A percentile compares a stretch with the other conserved stretches of the same genome.
Evolutionary conservation across 2,113 vertebrate species (phyloP).

Genomic region (Emydura subglobosa): DNA sequence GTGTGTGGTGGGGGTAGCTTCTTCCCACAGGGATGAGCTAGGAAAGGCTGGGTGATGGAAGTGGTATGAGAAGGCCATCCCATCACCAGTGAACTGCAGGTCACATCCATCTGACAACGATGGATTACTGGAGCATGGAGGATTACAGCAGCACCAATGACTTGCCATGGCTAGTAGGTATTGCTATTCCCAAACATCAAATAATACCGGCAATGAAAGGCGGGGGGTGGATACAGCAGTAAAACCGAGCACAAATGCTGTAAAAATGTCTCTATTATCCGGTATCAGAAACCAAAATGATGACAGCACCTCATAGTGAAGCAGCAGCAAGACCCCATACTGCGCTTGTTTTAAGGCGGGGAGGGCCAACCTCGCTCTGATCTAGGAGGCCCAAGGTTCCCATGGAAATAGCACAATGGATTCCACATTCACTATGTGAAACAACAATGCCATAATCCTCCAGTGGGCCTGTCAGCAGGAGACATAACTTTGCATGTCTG

Average conservation of each 20-base stretch:
- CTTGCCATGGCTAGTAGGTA: not conserved
- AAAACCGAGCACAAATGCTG: not conserved
- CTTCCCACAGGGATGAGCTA: conserved; percentile 4
- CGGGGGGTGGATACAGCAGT: not conserved
- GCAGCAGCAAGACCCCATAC: conserved; percentile 36
- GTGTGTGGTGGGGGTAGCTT: not conserved
- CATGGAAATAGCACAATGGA: not conserved
- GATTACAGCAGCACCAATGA: not conserved
- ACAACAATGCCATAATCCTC: not conserved
- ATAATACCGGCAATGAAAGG: not conserved
- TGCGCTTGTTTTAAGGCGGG: conserved; percentile 61
- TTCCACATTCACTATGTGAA: not conserved
- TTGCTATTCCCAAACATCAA: conserved; percentile 6
- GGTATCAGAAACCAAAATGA: not conserved
- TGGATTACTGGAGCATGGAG: not conserved
- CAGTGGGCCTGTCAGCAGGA: accelerated
- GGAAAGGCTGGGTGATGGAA: not conserved
- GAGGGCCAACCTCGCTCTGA: not conserved
- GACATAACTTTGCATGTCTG: not conserved
- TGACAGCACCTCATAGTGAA: conserved; percentile 62
- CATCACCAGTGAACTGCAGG: accelerated
- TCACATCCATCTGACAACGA: not conserved
- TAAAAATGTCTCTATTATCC: not conserved
- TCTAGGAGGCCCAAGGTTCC: not conserved
- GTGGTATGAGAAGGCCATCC: not conserved